A percentile compares a stretch with the other conserved stretches of the same genome.
Evolutionary conservation across 2,797 vertebrate genomes (phyloP).

Genomic region (Halcyon smyrnensis): DNA sequence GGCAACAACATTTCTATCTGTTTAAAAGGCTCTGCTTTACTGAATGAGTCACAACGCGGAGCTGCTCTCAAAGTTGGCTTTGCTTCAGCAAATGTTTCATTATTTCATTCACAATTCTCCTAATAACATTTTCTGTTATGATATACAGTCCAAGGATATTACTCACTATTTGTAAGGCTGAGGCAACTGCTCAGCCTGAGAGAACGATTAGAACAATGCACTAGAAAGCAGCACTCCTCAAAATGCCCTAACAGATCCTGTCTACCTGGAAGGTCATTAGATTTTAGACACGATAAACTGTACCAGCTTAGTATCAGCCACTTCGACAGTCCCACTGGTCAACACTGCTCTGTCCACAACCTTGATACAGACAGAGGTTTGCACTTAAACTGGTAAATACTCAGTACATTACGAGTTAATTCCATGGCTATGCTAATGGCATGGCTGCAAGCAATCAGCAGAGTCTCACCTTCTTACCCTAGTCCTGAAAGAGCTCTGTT

Average conservation of each 20-base stretch:
- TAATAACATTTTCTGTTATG: neutral
- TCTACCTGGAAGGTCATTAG: neutral
- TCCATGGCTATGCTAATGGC: neutral
- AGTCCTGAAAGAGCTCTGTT: neutral
- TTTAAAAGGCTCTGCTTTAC: neutral
- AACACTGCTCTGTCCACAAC: neutral
- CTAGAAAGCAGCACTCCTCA: neutral
- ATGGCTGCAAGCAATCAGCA: neutral
- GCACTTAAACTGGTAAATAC: neutral
- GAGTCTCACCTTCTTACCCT: neutral
- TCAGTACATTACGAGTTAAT: neutral
- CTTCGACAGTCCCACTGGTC: neutral
- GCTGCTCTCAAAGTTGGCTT: neutral
- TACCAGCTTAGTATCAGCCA: neutral
- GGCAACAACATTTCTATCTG: neutral
- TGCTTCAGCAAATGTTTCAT: neutral
- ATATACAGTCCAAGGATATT: neutral
- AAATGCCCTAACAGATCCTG: neutral
- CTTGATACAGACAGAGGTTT: neutral
- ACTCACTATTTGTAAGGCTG: neutral
- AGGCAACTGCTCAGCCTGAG: neutral
- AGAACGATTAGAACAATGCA: neutral
- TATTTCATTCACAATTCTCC: neutral
- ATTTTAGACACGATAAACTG: neutral
- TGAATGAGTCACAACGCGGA: conserved; percentile 36